These are phyloP conservation scores for Xiphorhynchus elegans DNA, from an alignment of 2,113 vertebrate genomes.

Conservation along the genomic window DNA sequence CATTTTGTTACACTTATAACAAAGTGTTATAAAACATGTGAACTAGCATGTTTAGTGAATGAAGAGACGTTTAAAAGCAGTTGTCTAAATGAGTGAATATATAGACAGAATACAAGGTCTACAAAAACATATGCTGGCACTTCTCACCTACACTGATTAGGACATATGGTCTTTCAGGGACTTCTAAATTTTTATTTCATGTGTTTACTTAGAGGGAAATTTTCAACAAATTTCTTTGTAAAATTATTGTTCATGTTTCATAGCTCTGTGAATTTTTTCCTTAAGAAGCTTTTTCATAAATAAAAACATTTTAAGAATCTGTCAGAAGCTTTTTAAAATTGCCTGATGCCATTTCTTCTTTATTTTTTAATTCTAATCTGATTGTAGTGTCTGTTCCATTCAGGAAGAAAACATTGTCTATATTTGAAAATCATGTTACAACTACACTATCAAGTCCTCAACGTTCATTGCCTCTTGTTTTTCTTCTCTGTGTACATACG, in stretches of 20 bases:
- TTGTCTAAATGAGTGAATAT: neutral
- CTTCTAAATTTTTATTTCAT: neutral
- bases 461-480: neutral
- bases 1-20: neutral
- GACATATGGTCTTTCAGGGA: neutral
- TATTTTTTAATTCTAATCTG: conserved; percentile 22
- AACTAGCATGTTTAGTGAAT: neutral
- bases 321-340: neutral
- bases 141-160: neutral
- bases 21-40: neutral
- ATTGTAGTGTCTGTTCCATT: neutral
- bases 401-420: neutral
- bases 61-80: neutral
- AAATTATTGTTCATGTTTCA: neutral
- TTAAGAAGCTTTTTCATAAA: neutral
- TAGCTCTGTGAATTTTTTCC: neutral
- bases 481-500: neutral
- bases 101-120: neutral
- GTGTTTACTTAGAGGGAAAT: neutral
- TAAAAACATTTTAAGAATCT: neutral
- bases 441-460: neutral
- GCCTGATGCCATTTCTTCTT: neutral
- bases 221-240: neutral
- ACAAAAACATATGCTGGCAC: neutral
- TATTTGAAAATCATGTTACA: neutral